Base-by-base conservation (phyloP, 2,888 invertebrate genomes). In the Euzetes globulus region DNA sequence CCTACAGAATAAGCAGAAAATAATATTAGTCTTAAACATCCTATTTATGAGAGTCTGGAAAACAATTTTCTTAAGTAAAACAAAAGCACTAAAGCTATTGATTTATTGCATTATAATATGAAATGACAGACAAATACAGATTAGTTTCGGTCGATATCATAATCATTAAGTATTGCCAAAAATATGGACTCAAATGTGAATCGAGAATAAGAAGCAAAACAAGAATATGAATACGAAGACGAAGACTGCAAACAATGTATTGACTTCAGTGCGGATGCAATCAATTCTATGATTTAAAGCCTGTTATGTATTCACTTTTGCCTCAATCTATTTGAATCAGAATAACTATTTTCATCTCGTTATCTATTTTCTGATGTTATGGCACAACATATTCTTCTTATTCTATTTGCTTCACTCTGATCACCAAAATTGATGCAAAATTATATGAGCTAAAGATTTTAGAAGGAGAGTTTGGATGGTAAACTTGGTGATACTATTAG, bases 1-100 rank as follows among this genome's bases (percentile, higher is more conserved):
- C 79, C 79, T 79, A 60, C 11, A 50, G 19, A n/a, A 29, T 58
- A 11, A 58, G 29, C 19, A 15, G 9, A 27, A 22, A 29, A 29
- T 29, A 58, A 29, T 25, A 11, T 22, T 15, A 58, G 27, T 4
- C 27, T 11, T 29, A 27, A 58, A 75, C 72, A 22, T 50, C 50
- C 47, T 50, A 71, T 50, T 47, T 33, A 27, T 58, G 17, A 25
- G 33, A 63, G 27, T 3, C 63, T 63, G 33, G 17, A 63, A 63
- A 27, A 33, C 17, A 25, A 22, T 52, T 25, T 63, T 25, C 19
- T 22, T 55, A 2, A 22, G 22, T 22, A 27, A 63, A 33, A 27
- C 27, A 63, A 37, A 29, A 17, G 19, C 65, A 60, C 27, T 60
- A 27, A 25, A 60, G 19, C 17, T 60, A 60, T 29, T 65, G 65